Evolutionary conservation across 2,888 invertebrate species (phyloP).

Genomic region (Perdita meconis): DNA sequence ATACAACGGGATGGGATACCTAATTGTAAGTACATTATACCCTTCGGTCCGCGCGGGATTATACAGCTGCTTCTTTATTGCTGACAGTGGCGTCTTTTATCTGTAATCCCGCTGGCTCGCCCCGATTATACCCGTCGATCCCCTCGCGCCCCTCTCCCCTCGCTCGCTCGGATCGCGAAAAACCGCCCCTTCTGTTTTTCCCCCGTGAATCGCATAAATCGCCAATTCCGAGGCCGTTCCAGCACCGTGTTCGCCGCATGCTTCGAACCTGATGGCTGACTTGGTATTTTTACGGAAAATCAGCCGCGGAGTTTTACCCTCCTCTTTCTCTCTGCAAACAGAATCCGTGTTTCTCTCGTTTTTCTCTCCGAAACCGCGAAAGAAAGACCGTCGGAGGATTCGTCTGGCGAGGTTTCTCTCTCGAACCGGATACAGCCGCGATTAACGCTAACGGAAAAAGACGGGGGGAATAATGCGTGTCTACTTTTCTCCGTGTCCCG

Average conservation of each 20-base stretch:
- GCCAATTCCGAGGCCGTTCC: slow-evolving; percentile 29
- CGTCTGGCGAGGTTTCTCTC: background rate
- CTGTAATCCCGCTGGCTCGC: slow-evolving; percentile 54
- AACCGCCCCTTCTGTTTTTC: slow-evolving; percentile 36
- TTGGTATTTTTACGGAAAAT: slow-evolving; percentile 36
- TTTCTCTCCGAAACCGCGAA: background rate
- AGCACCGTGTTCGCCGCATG: background rate
- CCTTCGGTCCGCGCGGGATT: slow-evolving; percentile 67
- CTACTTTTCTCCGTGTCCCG: slow-evolving; percentile 6
- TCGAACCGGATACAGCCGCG: background rate
- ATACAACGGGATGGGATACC: slow-evolving; percentile 68
- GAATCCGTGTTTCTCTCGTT: background rate
- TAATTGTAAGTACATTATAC: slow-evolving; percentile 75
- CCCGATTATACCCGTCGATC: slow-evolving; percentile 59
- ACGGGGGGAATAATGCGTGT: slow-evolving; percentile 36
- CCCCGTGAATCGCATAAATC: slow-evolving; percentile 48
- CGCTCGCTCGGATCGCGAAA: slow-evolving; percentile 31
- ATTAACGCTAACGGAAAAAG: slow-evolving; percentile 25
- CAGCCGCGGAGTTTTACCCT: no score
- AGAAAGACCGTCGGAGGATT: slow-evolving; percentile 29
- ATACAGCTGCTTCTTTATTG: slow-evolving; percentile 74
- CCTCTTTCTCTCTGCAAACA: background rate
- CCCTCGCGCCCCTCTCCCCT: background rate
- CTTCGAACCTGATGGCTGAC: slow-evolving; percentile 9
- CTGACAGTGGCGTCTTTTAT: slow-evolving; percentile 70